These are phyloP conservation scores for Prorops nasuta DNA, from an alignment of 1,140 invertebrate genomes.

Conservation along the genomic window DNA sequence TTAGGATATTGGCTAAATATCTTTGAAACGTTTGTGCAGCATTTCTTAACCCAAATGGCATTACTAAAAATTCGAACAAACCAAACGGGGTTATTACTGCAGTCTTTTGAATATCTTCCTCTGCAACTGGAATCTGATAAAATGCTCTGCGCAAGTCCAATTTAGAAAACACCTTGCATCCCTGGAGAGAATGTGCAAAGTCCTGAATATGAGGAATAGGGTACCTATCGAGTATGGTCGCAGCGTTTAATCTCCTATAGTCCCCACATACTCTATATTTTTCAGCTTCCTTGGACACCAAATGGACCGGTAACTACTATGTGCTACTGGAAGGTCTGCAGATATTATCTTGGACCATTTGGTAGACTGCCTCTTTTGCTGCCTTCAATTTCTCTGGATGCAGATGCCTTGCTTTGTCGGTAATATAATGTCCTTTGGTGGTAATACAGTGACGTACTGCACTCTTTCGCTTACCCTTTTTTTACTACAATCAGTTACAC, in stretches of 20 bases:
- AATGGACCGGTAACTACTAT: conserved; percentile 44
- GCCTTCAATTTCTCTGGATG: background rate
- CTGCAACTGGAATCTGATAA: background rate
- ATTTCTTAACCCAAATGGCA: conserved; percentile 36
- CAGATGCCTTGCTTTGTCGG: background rate
- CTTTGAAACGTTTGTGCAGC: conserved; percentile 51
- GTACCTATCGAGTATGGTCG: conserved; percentile 36
- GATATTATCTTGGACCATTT: conserved; percentile 25
- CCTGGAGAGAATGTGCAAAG: conserved; percentile 36
- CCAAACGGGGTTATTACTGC: background rate
- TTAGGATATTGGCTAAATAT: conserved; percentile 34
- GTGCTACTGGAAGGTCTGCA: conserved; percentile 33
- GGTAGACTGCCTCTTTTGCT: conserved; percentile 26
- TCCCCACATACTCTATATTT: background rate
- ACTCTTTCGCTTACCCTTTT: background rate
- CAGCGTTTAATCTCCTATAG: background rate
- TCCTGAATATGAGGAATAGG: conserved; percentile 40
- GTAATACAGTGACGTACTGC: background rate
- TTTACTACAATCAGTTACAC: background rate
- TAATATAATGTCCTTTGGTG: background rate
- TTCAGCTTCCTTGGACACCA: conserved; percentile 25
- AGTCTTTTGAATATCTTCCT: background rate
- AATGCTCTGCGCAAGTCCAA: conserved; percentile 43
- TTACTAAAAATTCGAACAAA: background rate
- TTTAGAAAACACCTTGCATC: conserved; percentile 39